Evolutionary conservation across 2,113 vertebrate species (phyloP).

Genomic region (Etheostoma cragini): DNA sequence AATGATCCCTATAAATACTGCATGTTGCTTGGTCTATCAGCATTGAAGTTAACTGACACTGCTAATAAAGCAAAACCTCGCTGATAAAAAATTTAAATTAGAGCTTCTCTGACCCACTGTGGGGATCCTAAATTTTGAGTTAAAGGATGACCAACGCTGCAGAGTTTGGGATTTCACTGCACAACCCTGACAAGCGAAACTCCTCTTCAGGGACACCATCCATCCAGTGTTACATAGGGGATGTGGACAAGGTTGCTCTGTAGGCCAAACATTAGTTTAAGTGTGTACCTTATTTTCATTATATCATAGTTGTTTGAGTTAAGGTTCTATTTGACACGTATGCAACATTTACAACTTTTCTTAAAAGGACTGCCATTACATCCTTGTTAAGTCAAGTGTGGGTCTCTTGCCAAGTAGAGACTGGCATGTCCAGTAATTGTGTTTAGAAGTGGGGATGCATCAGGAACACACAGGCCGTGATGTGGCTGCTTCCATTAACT

Average conservation of each 20-base stretch:
- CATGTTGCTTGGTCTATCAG: neutral
- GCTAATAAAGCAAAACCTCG: neutral
- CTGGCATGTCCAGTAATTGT: conserved; percentile 46
- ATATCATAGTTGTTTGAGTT: neutral
- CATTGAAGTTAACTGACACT: neutral
- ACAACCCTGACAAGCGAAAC: conserved; percentile 34
- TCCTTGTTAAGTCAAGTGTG: conserved; percentile 13
- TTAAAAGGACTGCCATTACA: conserved; percentile 3
- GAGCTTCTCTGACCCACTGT: neutral
- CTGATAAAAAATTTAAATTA: neutral
- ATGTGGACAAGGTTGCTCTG: conserved; percentile 12
- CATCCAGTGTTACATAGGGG: conserved; percentile 31
- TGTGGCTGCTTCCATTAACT: conserved; percentile 51
- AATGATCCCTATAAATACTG: neutral
- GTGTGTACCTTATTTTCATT: neutral
- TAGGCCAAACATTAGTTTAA: conserved; percentile 6
- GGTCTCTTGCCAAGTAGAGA: conserved; percentile 18
- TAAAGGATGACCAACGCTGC: neutral
- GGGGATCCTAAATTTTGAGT: neutral
- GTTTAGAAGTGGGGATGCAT: conserved; percentile 45
- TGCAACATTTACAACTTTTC: fast-evolving
- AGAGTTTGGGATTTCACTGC: conserved; percentile 48
- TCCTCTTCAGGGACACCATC: conserved; percentile 25
- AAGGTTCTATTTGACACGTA: conserved; percentile 6
- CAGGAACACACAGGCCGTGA: conserved; percentile 18